phyloP scores from a whole-genome alignment of 2,113 vertebrate species.

The Elgaria multicarinata region DNA sequence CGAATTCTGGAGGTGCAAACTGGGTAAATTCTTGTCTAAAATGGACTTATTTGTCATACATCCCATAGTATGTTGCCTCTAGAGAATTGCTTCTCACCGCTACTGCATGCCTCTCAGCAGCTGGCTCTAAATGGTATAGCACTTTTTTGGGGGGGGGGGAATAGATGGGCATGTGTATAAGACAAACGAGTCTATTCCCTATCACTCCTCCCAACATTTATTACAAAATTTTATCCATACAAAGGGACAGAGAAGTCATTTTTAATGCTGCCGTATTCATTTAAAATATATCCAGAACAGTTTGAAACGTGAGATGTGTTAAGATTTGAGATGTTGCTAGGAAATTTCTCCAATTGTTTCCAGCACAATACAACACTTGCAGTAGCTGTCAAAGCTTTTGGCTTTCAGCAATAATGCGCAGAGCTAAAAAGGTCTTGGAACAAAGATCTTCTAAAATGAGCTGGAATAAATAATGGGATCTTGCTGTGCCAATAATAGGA shows the following conservation, averaged over 20 bases:
- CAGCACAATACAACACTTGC: slow-evolving; percentile 77
- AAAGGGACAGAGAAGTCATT: neutral
- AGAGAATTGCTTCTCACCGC: no score
- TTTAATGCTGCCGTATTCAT: slow-evolving; percentile 47
- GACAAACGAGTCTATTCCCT: neutral
- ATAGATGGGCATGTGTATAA: no score
- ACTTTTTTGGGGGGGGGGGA: no score
- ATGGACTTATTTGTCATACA: no score
- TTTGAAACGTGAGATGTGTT: slow-evolving; percentile 74
- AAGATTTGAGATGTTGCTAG: slow-evolving; percentile 77
- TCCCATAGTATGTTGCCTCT: no score
- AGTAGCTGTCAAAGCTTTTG: slow-evolving; percentile 77
- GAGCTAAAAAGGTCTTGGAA: slow-evolving; percentile 72
- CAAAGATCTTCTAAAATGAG: slow-evolving; percentile 72
- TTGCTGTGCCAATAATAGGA: slow-evolving; percentile 43
- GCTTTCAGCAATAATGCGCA: slow-evolving; percentile 69
- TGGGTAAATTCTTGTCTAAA: no score
- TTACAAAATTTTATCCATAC: neutral
- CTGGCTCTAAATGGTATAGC: no score
- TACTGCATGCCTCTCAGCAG: no score
- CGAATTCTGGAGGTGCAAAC: no score
- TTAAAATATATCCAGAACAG: slow-evolving; percentile 66
- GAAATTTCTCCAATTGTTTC: slow-evolving; percentile 78
- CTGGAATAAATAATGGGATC: slow-evolving; percentile 56
- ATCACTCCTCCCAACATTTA: neutral